phyloP scores from a whole-genome alignment of 2,888 invertebrate species.

The Apomyelois bistriatella region DNA sequence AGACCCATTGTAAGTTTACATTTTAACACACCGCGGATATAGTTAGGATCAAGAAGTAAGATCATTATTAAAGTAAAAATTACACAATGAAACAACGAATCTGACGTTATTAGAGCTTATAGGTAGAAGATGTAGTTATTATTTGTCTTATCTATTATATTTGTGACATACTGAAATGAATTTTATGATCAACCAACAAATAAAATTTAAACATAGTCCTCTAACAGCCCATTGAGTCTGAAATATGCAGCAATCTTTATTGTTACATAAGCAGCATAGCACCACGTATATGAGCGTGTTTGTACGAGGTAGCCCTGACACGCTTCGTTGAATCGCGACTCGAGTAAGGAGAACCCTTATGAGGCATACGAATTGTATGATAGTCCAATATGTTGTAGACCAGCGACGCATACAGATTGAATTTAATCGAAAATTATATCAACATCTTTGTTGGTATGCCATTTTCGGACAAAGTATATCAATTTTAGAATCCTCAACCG shows the following conservation, averaged over 20 bases:
- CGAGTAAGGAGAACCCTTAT: slow-evolving; percentile 59
- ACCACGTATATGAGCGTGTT: slow-evolving; percentile 51
- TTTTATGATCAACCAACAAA: neutral
- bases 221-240: slow-evolving; percentile 16
- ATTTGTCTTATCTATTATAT: no score
- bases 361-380: slow-evolving; percentile 36
- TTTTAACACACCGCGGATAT: no score
- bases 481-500: no score
- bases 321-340: slow-evolving; percentile 56
- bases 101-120: no score
- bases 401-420: slow-evolving; percentile 33
- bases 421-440: slow-evolving; percentile 22
- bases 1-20: no score
- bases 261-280: slow-evolving; percentile 56
- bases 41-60: no score
- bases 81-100: no score
- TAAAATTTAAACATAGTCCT: slow-evolving; percentile 6
- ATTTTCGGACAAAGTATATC: neutral
- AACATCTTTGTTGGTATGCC: neutral
- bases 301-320: slow-evolving; percentile 72
- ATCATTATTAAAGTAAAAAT: no score
- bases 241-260: slow-evolving; percentile 38
- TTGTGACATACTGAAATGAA: neutral
- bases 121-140: no score
- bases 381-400: slow-evolving; percentile 37